Evolutionary conservation across 2,797 vertebrate species (phyloP), one percentile per base, ranked within the genome.

Genomic region (Sebastiscus albofasciatus): DNA sequence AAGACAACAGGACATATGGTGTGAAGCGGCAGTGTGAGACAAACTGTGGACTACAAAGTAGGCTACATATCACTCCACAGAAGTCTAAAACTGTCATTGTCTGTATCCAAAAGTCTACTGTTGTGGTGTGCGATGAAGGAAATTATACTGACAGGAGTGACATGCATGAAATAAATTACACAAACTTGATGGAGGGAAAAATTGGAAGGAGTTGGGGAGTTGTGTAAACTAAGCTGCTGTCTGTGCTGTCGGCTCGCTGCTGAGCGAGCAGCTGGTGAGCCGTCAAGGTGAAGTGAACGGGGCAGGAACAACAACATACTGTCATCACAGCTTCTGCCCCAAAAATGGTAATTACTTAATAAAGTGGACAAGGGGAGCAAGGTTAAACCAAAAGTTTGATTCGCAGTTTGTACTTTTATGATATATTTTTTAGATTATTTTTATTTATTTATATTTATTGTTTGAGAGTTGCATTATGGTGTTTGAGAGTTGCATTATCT

Each of bases 181-280:
- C 83, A 71, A 80, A 75, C 66, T 69, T 87, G 81, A 90, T 85
- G 77, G 86, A 81, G 79, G 74, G 76, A 87, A 83, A 88, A 67
- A 77, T 34, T 81, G 58, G 54, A 82, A 72, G 58, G 54, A 82
- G 69, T 46, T 26, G 68, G 75, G 80, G 80, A 83, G 79, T 82
- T 84, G 80, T 86, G 79, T 90, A 87, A 91, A 92, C 80, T 61
- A 72, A 80, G 73, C 72, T 70, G 75, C 70, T 82, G 83, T 81
- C 79, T 75, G 78, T 61, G 75, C 86, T 86, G 87, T 86, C 65
- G 39, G 60, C 76, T 84, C 54, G 7, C 61, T 54, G 80, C 83
- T 71, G 77, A 77, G 87, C n/a, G 75, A 82, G 77, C 83, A 89
- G 80, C 83, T 86, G 81, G 56, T 78, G 72, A 87, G 72, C 69